These are phyloP conservation scores for Julus scandinavius DNA, from an alignment of 2,888 invertebrate species.

Conservation along the genomic window DNA sequence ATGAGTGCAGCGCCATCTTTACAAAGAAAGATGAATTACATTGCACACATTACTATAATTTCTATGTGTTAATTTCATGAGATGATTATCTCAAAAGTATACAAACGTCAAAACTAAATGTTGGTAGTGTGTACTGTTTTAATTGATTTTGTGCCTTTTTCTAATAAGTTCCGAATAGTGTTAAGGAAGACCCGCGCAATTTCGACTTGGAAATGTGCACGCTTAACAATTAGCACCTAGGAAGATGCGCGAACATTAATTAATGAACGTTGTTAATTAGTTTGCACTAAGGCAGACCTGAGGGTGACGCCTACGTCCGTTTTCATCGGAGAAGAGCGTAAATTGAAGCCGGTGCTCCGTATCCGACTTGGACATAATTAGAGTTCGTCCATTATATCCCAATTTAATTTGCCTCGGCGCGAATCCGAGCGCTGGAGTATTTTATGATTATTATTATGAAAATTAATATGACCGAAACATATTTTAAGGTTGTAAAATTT, in stretches of 20 bases:
- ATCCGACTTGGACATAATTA: slow-evolving; percentile 24
- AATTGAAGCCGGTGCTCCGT: background rate
- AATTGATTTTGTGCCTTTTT: background rate
- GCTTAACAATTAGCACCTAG: slow-evolving; percentile 42
- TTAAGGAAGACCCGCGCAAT: slow-evolving; percentile 7
- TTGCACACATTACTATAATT: no score
- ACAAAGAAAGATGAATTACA: no score
- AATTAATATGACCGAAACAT: slow-evolving; percentile 35
- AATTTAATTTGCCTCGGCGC: background rate
- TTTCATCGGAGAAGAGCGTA: background rate
- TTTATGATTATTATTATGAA: slow-evolving; percentile 39
- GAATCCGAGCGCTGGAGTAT: slow-evolving; percentile 31
- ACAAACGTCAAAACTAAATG: no score
- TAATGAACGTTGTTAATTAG: slow-evolving; percentile 42
- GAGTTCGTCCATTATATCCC: slow-evolving; percentile 38
- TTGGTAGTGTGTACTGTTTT: background rate
- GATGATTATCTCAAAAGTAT: no score
- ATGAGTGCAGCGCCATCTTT: no score
- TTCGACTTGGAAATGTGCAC: background rate
- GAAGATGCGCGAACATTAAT: slow-evolving; percentile 24
- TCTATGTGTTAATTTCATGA: no score
- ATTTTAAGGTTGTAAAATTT: slow-evolving; percentile 39
- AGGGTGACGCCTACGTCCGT: slow-evolving; percentile 39
- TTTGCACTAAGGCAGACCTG: slow-evolving; percentile 34
- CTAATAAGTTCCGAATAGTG: background rate